phyloP scores from a whole-genome alignment of 2,113 vertebrate genomes.

The Menura novaehollandiae region DNA sequence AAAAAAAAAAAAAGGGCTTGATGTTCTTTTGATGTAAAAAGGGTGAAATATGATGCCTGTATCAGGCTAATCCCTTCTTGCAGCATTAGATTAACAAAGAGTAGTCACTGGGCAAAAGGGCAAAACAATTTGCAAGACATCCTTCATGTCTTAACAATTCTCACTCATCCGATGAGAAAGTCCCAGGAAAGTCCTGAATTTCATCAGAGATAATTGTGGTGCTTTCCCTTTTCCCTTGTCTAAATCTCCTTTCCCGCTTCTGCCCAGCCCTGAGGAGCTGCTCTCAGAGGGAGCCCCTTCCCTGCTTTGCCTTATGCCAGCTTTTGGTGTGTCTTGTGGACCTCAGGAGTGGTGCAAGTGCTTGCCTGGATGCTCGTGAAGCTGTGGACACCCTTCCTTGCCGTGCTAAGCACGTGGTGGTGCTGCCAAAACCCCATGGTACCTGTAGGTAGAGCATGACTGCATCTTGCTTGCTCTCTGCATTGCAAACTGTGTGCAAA shows the following conservation, averaged over 20 bases:
- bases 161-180: not conserved
- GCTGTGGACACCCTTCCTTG: not conserved
- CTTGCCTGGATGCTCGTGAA: not conserved
- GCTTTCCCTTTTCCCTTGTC: not conserved
- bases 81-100: not conserved
- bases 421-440: not conserved
- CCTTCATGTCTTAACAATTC: not conserved
- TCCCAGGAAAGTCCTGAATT: constrained; percentile 19
- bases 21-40: not conserved
- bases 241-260: not conserved
- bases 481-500: not conserved
- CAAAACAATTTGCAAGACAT: not conserved
- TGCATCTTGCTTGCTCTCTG: not conserved
- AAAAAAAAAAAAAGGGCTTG: not conserved
- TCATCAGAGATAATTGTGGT: not conserved
- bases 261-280: not conserved
- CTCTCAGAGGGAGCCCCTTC: not conserved
- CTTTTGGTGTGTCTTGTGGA: not conserved
- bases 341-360: not conserved
- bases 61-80: not conserved
- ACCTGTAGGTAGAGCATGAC: not conserved
- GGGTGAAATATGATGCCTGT: not conserved
- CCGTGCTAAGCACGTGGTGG: accelerated
- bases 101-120: not conserved
- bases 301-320: not conserved